phyloP scores from a whole-genome alignment of 2,113 vertebrate genomes.

The Myanophis thanlyinensis region DNA sequence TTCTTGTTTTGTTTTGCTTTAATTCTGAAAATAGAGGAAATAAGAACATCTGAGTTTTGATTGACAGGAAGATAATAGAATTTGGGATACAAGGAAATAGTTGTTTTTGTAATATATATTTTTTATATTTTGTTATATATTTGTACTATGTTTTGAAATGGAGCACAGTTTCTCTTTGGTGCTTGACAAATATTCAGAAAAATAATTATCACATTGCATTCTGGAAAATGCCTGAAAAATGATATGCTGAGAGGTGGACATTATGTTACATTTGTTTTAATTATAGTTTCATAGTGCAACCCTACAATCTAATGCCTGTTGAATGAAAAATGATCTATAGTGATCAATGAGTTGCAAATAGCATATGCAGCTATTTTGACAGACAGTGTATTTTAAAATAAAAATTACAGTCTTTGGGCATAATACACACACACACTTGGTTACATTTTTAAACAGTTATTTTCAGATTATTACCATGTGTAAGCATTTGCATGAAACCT shows the following conservation, averaged over 20 bases:
- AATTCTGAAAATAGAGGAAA: neutral
- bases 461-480: neutral
- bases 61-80: neutral
- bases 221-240: neutral
- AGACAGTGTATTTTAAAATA: neutral
- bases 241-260: neutral
- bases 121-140: neutral
- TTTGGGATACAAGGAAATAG: neutral
- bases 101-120: constrained; percentile 13
- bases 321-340: constrained; percentile 2
- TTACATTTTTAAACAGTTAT: neutral
- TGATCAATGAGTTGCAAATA: neutral
- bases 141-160: no score
- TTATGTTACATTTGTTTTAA: neutral
- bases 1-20: neutral
- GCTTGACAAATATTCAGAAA: neutral
- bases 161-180: neutral
- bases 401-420: neutral
- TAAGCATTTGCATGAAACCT: neutral
- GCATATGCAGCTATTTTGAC: neutral
- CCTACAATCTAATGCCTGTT: neutral
- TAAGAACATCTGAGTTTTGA: neutral
- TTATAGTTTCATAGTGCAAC: neutral
- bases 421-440: neutral
- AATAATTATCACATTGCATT: neutral